Conservation (phyloP, 2,888 invertebrate species). For the Lydus trimaculatus region DNA sequence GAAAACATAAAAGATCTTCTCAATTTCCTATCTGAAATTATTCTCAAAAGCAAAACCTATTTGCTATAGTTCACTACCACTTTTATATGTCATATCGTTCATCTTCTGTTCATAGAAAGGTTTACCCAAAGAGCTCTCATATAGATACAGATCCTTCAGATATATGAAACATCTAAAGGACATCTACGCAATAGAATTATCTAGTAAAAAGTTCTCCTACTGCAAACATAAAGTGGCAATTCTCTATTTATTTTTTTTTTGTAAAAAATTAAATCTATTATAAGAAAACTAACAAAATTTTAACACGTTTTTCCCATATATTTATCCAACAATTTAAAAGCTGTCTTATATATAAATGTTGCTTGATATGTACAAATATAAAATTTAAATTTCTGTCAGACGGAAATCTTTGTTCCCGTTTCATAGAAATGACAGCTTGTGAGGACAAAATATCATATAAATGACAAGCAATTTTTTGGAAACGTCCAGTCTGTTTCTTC, state of each 20-base stretch:
- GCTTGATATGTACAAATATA: neutral
- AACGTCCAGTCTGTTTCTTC: neutral
- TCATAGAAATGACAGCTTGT: neutral
- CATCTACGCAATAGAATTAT: neutral
- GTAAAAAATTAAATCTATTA: neutral
- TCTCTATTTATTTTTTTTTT: neutral
- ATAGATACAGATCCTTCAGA: too few relatives aligned
- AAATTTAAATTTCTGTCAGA: neutral
- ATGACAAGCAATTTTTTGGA: neutral
- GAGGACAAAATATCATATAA: neutral
- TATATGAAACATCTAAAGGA: neutral
- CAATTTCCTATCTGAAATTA: slow-evolving; percentile 62
- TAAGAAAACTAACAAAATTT: neutral
- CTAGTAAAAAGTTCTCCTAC: neutral
- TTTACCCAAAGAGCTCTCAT: neutral
- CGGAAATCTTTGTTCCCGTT: neutral
- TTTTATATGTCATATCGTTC: slow-evolving; percentile 46
- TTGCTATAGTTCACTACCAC: slow-evolving; percentile 47
- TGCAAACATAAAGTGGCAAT: neutral
- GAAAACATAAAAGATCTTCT: slow-evolving; percentile 61
- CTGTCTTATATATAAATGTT: neutral
- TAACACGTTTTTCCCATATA: neutral
- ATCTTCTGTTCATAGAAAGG: neutral
- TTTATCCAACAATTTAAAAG: neutral
- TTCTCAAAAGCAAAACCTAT: slow-evolving; percentile 57